phyloP scores from a whole-genome alignment of 2,797 vertebrate species.

The Gorsachius magnificus region DNA sequence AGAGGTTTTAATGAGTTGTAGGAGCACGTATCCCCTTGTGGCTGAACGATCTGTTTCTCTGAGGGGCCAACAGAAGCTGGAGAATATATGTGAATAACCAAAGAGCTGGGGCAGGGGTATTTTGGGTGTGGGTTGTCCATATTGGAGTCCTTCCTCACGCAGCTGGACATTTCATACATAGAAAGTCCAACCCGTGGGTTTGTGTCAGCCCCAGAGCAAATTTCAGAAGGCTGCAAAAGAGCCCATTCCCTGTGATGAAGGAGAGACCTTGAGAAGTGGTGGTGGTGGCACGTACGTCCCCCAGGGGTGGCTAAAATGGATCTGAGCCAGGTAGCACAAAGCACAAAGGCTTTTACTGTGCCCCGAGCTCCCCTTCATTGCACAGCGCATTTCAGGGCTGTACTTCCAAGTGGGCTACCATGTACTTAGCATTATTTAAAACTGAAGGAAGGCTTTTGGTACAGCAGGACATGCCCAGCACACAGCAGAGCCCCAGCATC shows the following conservation, averaged over 20 bases:
- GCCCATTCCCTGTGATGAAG: not conserved
- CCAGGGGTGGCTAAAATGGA: not conserved
- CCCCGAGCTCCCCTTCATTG: not conserved
- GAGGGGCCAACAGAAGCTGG: not conserved
- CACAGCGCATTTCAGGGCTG: not conserved
- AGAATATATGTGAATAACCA: not conserved
- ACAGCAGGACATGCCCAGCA: not conserved
- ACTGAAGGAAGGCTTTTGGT: not conserved
- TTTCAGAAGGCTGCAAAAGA: not conserved
- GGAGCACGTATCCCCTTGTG: not conserved
- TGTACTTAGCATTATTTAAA: not conserved
- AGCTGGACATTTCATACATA: not conserved
- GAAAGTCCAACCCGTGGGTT: not conserved
- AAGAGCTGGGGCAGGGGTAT: not conserved
- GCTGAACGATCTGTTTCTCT: not conserved
- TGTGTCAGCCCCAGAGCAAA: not conserved
- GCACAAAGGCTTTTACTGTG: not conserved
- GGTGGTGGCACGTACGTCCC: rapidly evolving
- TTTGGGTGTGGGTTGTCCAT: not conserved
- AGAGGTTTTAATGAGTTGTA: not conserved
- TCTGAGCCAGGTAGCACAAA: not conserved
- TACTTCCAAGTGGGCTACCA: not conserved
- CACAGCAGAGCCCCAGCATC: not conserved
- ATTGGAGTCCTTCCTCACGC: not conserved
- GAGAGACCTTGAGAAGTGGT: not conserved